Evolutionary conservation across 2,113 vertebrate genomes (phyloP).

Genomic region (Sminthopsis crassicaudata): DNA sequence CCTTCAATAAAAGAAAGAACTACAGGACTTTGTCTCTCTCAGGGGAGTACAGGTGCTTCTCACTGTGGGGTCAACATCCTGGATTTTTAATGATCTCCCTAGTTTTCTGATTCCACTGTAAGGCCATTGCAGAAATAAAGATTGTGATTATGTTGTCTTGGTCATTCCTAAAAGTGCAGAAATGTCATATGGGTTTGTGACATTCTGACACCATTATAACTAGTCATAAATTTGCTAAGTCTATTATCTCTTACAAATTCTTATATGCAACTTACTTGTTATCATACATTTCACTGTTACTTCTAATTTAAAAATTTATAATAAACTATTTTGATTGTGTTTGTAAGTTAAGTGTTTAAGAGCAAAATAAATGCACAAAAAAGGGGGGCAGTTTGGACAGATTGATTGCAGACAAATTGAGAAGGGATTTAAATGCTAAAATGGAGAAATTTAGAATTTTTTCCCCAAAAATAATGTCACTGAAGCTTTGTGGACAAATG

Average conservation of each 20-base stretch:
- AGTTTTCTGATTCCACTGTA: slow-evolving; percentile 64
- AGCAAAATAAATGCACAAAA: not conserved
- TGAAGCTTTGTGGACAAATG: not conserved
- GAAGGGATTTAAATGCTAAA: slow-evolving; percentile 20
- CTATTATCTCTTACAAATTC: not conserved
- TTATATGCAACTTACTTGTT: slow-evolving; percentile 20
- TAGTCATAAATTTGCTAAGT: slow-evolving; percentile 44
- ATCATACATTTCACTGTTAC: slow-evolving; percentile 23
- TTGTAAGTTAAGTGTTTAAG: not conserved
- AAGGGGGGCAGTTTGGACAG: not conserved
- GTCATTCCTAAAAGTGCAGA: slow-evolving; percentile 64
- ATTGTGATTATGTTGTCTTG: slow-evolving; percentile 64
- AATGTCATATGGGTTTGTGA: slow-evolving; percentile 58
- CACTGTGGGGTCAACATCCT: slow-evolving; percentile 67
- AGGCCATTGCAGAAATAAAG: slow-evolving; percentile 66
- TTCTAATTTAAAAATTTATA: slow-evolving; percentile 36
- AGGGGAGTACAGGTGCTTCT: slow-evolving; percentile 58
- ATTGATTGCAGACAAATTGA: not conserved
- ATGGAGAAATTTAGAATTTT: slow-evolving; percentile 15
- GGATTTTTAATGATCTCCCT: slow-evolving; percentile 73
- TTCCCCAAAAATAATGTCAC: not conserved
- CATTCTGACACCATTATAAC: slow-evolving; percentile 60
- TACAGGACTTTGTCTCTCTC: slow-evolving; percentile 48
- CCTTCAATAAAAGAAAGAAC: slow-evolving; percentile 62
- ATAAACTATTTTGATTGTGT: slow-evolving; percentile 16